These are phyloP conservation scores for Phycodurus eques DNA, from an alignment of 2,113 vertebrate genomes.

Conservation along the genomic window DNA sequence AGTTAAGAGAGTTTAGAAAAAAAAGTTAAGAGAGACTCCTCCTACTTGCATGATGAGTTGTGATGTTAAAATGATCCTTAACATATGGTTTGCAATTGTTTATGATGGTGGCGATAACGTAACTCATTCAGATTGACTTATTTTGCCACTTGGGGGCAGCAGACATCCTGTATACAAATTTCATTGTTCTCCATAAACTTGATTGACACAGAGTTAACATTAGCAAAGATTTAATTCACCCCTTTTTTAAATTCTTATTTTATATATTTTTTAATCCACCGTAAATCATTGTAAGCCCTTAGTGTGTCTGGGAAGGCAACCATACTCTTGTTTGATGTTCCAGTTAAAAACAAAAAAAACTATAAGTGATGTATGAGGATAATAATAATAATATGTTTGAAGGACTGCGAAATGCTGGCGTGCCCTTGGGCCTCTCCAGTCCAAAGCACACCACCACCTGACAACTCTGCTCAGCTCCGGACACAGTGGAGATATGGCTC, in stretches of 20 bases:
- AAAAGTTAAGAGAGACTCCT: no score
- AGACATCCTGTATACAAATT: neutral
- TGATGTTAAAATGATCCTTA: no score
- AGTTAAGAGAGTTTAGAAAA: no score
- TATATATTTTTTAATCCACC: neutral
- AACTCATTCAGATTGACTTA: no score
- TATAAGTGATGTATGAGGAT: neutral
- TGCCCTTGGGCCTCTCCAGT: conserved; percentile 73
- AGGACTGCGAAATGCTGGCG: conserved; percentile 83
- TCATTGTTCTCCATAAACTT: neutral
- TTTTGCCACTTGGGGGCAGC: conserved; percentile 1
- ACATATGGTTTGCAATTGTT: no score
- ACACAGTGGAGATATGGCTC: conserved; percentile 93
- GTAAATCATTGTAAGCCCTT: neutral
- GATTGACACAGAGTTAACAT: neutral
- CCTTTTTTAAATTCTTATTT: no score
- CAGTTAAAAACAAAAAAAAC: neutral
- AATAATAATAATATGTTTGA: conserved; percentile 2
- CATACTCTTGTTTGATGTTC: neutral
- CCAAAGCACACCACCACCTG: conserved; percentile 76
- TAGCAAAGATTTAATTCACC: neutral
- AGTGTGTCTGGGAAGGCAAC: neutral
- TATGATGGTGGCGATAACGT: no score
- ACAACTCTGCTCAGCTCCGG: conserved; percentile 62
- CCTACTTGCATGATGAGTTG: no score